These are phyloP conservation scores for Pogona vitticeps DNA, from an alignment of 2,113 vertebrate species.

Conservation along the genomic window DNA sequence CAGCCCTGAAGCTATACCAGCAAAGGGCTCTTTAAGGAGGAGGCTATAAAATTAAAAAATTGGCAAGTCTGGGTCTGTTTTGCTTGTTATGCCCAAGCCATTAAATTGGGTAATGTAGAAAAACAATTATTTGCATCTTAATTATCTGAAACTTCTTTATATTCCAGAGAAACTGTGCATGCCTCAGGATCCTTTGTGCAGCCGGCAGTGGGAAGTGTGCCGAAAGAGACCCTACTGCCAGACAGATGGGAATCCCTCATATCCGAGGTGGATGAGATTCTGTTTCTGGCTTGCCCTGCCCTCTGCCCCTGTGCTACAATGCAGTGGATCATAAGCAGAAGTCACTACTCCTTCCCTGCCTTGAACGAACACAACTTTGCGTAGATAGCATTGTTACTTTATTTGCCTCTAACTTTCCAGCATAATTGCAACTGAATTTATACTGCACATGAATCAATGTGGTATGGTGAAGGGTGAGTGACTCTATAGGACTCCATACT, in stretches of 20 bases:
- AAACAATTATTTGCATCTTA: conserved; percentile 41
- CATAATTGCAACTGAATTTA: neutral
- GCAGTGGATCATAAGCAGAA: neutral
- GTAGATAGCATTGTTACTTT: neutral
- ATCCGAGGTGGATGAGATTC: neutral
- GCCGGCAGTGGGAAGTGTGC: neutral
- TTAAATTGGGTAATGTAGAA: conserved; percentile 38
- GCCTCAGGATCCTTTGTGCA: conserved; percentile 16
- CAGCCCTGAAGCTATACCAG: conserved; percentile 2
- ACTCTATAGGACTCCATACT: neutral
- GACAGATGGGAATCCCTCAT: neutral
- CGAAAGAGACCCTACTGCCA: neutral
- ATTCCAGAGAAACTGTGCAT: conserved; percentile 16
- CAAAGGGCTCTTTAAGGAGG: conserved; percentile 12
- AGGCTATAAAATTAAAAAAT: conserved; percentile 18
- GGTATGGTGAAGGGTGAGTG: neutral
- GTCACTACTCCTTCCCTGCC: too few species aligned
- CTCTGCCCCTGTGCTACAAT: neutral
- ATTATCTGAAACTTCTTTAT: conserved; percentile 42
- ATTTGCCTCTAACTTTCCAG: neutral
- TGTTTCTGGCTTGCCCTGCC: neutral
- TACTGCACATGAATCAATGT: neutral
- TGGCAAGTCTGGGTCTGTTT: conserved; percentile 23
- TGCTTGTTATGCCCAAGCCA: conserved; percentile 25
- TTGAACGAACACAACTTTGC: neutral